These are phyloP conservation scores for Hippocampus guttulatus DNA, from an alignment of 2,113 vertebrate species.

Conservation along the genomic window DNA sequence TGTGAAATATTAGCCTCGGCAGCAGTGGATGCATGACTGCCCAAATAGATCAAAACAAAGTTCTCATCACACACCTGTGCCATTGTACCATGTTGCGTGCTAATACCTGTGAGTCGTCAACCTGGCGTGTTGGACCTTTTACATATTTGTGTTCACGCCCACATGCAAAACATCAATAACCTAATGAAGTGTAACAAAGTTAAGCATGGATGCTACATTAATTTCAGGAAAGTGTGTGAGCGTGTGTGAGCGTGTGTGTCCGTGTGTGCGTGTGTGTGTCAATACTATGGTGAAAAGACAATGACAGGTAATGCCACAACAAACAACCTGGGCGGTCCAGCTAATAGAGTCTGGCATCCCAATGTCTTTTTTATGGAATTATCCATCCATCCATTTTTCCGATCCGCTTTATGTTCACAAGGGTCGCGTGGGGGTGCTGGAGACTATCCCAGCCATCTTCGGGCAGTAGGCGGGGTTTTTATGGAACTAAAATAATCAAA, in stretches of 20 bases:
- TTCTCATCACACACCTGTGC: slow-evolving; percentile 50
- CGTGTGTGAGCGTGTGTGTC: not conserved
- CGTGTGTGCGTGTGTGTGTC: not conserved
- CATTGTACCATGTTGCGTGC: slow-evolving; percentile 7
- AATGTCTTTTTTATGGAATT: not conserved
- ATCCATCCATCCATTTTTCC: not conserved
- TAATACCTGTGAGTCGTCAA: slow-evolving; percentile 1
- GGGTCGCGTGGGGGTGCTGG: too few species aligned
- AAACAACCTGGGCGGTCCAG: slow-evolving; percentile 4
- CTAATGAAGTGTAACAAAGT: not conserved
- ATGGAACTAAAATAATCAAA: not conserved
- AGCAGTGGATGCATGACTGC: slow-evolving; percentile 46
- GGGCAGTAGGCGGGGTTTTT: not conserved
- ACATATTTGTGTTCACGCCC: not conserved
- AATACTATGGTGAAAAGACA: slow-evolving; percentile 13
- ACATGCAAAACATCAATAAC: slow-evolving; percentile 4
- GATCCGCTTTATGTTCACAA: too few species aligned
- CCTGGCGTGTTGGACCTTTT: slow-evolving; percentile 6
- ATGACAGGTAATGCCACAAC: slow-evolving; percentile 11
- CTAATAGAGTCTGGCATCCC: not conserved
- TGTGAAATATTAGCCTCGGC: slow-evolving; percentile 26
- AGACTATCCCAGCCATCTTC: not conserved
- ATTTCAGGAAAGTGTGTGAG: not conserved
- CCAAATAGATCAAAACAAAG: slow-evolving; percentile 54
- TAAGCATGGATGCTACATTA: not conserved